These are phyloP conservation scores for Dromius quadrimaculatus DNA, from an alignment of 2,888 invertebrate species.

Conservation along the genomic window DNA sequence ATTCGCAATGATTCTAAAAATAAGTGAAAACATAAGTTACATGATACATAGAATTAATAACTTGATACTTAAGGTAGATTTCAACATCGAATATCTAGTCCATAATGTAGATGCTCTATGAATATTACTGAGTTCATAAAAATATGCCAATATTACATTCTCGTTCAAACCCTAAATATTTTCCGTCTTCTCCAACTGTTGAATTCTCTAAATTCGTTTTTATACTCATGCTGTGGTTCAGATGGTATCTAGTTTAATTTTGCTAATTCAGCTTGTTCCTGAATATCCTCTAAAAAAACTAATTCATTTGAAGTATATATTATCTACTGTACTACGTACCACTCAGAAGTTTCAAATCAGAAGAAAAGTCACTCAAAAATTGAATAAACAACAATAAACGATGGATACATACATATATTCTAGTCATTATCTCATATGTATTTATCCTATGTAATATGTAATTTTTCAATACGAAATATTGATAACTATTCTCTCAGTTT, in stretches of 20 bases:
- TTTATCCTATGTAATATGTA: too few relatives aligned
- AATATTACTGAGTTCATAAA: too few relatives aligned
- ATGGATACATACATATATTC: too few relatives aligned
- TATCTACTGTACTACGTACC: too few relatives aligned
- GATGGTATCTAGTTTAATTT: not conserved
- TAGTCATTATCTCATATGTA: too few relatives aligned
- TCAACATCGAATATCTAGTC: not conserved
- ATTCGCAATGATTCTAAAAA: not conserved
- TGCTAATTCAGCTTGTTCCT: not conserved
- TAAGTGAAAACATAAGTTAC: not conserved
- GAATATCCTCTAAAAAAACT: not conserved
- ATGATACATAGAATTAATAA: not conserved
- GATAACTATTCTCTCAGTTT: too few relatives aligned
- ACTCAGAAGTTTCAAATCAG: too few relatives aligned
- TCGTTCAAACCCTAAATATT: not conserved
- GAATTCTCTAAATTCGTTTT: not conserved
- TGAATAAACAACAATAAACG: too few relatives aligned
- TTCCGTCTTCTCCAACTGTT: not conserved
- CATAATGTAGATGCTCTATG: too few relatives aligned
- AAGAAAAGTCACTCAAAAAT: too few relatives aligned
- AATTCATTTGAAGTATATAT: too few relatives aligned
- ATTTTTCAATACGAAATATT: too few relatives aligned
- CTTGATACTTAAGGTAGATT: not conserved
- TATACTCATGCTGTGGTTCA: not conserved
- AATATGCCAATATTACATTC: not conserved